A percentile compares a stretch with the other conserved stretches of the same genome.
Conservation (phyloP, 2,797 vertebrate species). For the Prunella strophiata region DNA sequence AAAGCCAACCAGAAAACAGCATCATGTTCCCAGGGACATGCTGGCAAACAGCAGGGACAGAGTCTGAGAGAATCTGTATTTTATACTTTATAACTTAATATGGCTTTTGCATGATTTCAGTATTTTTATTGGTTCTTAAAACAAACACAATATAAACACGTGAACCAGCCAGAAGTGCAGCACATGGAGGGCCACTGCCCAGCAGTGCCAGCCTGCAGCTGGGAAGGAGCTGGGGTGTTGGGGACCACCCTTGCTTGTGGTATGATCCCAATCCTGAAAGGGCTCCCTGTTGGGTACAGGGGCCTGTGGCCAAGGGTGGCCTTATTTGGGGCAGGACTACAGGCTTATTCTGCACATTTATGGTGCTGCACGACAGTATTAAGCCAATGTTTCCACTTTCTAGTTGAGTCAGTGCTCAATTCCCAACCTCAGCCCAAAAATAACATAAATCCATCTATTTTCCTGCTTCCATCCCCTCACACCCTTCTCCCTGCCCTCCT, state of each 20-base stretch:
- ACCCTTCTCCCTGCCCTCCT: not conserved
- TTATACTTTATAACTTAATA: conserved; percentile 49
- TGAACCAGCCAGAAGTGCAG: conserved; percentile 2
- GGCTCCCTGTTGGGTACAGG: not conserved
- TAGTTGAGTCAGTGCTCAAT: not conserved
- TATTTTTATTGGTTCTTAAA: conserved; percentile 40
- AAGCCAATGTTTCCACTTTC: conserved; percentile 57
- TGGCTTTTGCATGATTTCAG: conserved; percentile 30
- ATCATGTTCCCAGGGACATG: conserved; percentile 46
- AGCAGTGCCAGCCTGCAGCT: not conserved
- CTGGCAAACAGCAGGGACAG: conserved; percentile 36
- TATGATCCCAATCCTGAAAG: not conserved
- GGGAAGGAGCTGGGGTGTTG: not conserved
- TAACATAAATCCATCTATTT: not conserved
- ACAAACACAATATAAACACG: not conserved
- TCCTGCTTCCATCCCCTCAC: not conserved
- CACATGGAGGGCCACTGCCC: not conserved
- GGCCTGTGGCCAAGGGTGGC: not conserved
- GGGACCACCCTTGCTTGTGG: not conserved
- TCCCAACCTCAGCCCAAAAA: conserved; percentile 15
- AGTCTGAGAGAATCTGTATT: conserved; percentile 36
- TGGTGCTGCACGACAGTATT: not conserved
- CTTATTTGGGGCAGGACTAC: not conserved
- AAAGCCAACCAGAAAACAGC: not conserved
- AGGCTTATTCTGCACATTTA: conserved; percentile 3